Evolutionary conservation across 2,113 vertebrate genomes (phyloP), one percentile per base, ranked within the genome.

Genomic region (Reinhardtius hippoglossoides): DNA sequence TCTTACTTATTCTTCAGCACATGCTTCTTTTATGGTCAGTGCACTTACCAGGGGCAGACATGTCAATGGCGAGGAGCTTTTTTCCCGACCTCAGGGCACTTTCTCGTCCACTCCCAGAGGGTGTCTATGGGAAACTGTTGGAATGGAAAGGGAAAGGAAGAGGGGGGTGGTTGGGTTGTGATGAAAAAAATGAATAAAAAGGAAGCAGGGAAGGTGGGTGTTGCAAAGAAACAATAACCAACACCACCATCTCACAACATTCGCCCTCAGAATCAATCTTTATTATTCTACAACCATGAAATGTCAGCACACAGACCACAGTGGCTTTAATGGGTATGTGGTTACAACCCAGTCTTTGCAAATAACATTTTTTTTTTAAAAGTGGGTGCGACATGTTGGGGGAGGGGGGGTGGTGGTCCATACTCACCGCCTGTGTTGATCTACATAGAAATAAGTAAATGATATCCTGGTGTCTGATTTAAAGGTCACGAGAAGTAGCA

Each of bases 41-140:
- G 46, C 14, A 78, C 90, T 89, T 72, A 92, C 91, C 89, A 58
- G 91, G 91, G 64, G 67, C 87, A 15, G 92, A 92, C 90, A 92
- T 92, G 56, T 15, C 35, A 42, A 92, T 92, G 56, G 20, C 24
- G 46, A 60, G n/a, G 23, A 59, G 56, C 20, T 24, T 14, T 2
- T 46, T 21, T 60, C 52, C 16, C 58, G 54, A 40, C 24, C 15
- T 37, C 15, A 9, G 52, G 66, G 52, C 18, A 1, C 84, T 88
- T 87, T 79, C 63, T n/a, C 3, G 16, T 63, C 55, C 60, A 68
- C 73, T 80, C 68, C 50, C 73, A 13, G 27, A 27, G 44, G 35
- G 35, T 83, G 48, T 57, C 74, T 76, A 14, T 57, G 78, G 86
- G 74, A 85, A 84, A 59, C 54, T 40, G 57, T 60, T 61, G 52